phyloP scores from a whole-genome alignment of 2,888 invertebrate species.

The Ornithoptera alexandrae region DNA sequence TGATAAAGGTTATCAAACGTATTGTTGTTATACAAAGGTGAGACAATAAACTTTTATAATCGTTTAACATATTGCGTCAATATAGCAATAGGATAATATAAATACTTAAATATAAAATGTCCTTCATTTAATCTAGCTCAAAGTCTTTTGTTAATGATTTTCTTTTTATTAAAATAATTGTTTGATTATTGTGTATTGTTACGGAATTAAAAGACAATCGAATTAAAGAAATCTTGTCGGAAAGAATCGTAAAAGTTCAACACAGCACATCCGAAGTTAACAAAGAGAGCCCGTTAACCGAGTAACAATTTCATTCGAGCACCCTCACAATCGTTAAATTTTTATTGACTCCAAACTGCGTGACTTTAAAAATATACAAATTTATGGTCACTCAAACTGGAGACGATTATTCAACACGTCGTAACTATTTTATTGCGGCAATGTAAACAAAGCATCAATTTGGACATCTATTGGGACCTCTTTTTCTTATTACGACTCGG shows the following conservation, averaged over 20 bases:
- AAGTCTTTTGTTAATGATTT: not conserved
- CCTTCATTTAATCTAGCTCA: not conserved
- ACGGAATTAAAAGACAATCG: constrained; percentile 25
- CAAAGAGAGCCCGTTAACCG: constrained; percentile 48
- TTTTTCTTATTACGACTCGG: constrained; percentile 32
- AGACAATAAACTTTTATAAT: too few relatives aligned
- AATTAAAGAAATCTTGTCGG: constrained; percentile 27
- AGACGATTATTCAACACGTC: constrained; percentile 79
- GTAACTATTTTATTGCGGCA: constrained; percentile 76
- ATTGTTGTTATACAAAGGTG: too few relatives aligned
- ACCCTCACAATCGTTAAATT: constrained; percentile 75
- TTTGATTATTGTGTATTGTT: not conserved
- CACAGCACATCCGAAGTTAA: constrained; percentile 24
- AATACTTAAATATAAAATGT: too few relatives aligned
- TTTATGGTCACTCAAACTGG: constrained; percentile 77
- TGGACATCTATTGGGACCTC: constrained; percentile 51
- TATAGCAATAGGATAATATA: too few relatives aligned
- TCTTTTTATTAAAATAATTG: not conserved
- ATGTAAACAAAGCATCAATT: constrained; percentile 75
- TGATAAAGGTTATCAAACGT: too few relatives aligned
- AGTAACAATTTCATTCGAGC: constrained; percentile 68
- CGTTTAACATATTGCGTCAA: too few relatives aligned
- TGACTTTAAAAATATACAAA: constrained; percentile 79
- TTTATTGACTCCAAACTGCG: constrained; percentile 77
- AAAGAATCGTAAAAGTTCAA: constrained; percentile 27